These are phyloP conservation scores for Laothoe populi DNA, from an alignment of 2,888 invertebrate genomes.

Conservation along the genomic window DNA sequence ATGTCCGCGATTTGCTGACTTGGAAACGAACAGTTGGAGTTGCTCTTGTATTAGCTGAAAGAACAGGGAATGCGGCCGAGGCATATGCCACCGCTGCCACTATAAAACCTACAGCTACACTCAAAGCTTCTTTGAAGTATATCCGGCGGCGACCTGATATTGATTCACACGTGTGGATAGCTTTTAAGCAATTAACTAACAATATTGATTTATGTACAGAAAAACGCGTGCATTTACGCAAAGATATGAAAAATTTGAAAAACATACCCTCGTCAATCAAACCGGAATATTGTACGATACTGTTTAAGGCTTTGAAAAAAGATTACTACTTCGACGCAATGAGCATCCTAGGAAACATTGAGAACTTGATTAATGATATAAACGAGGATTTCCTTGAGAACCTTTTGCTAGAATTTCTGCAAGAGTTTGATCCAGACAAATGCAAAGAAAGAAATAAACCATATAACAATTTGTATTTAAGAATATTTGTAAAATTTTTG, in stretches of 20 bases:
- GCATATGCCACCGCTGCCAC: conserved; percentile 43
- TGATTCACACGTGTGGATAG: conserved; percentile 50
- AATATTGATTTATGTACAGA: conserved; percentile 41
- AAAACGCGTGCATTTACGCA: conserved; percentile 31
- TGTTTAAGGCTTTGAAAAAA: conserved; percentile 14
- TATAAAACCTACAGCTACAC: conserved; percentile 45
- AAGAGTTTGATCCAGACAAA: not conserved
- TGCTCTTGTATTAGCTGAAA: conserved; percentile 49
- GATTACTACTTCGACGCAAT: not conserved
- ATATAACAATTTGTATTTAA: not conserved
- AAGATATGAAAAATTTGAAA: conserved; percentile 32
- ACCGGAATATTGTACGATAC: conserved; percentile 49
- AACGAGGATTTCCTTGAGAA: conserved; percentile 22
- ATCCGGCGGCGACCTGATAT: conserved; percentile 36
- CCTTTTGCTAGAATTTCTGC: conserved; percentile 18
- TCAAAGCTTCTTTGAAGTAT: conserved; percentile 49
- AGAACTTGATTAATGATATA: not conserved
- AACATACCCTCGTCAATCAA: conserved; percentile 47
- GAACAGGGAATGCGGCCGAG: conserved; percentile 38
- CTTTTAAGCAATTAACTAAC: conserved; percentile 47
- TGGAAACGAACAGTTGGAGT: conserved; percentile 49
- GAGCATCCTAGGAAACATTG: not conserved
- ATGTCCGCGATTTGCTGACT: conserved; percentile 42
- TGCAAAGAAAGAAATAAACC: too few relatives aligned
- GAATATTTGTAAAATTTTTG: conserved; percentile 21